These are phyloP conservation scores for Pimpla rufipes DNA, from an alignment of 2,888 invertebrate species.

Conservation along the genomic window DNA sequence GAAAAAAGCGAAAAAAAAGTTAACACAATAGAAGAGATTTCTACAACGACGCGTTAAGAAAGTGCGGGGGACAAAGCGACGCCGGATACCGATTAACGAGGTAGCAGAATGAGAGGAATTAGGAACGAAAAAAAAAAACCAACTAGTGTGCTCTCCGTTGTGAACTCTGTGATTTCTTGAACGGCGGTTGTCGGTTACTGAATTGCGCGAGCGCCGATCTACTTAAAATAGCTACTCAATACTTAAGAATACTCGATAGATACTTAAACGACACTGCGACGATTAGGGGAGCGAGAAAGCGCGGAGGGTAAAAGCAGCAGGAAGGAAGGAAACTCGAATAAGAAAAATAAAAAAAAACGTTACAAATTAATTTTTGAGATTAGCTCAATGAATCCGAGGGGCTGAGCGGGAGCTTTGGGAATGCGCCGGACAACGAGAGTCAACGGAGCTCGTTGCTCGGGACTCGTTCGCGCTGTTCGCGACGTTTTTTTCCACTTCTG, in stretches of 20 bases:
- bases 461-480: slow-evolving; percentile 15
- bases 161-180: slow-evolving; percentile 62
- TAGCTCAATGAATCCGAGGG: slow-evolving; percentile 69
- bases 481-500: slow-evolving; percentile 4
- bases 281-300: slow-evolving; percentile 29
- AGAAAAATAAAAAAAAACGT: slow-evolving; percentile 54
- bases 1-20: slow-evolving; percentile 40
- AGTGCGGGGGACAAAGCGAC: slow-evolving; percentile 10
- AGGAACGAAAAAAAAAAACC: slow-evolving; percentile 38
- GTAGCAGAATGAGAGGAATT: slow-evolving; percentile 43
- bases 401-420: slow-evolving; percentile 42
- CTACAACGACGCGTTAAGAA: slow-evolving; percentile 9
- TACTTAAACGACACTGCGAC: slow-evolving; percentile 68
- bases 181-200: slow-evolving; percentile 32
- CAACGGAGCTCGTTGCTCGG: slow-evolving; percentile 18
- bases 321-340: slow-evolving; percentile 15
- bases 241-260: slow-evolving; percentile 69
- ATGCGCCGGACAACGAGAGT: slow-evolving; percentile 21
- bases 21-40: slow-evolving; percentile 35
- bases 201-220: slow-evolving; percentile 58
- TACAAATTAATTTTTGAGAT: slow-evolving; percentile 69
- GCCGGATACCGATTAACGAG: slow-evolving; percentile 21
- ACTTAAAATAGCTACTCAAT: slow-evolving; percentile 66
- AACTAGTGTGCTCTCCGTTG: slow-evolving; percentile 43
- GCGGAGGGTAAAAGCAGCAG: slow-evolving; percentile 24